A percentile compares a stretch with the other conserved stretches of the same genome.
Conservation (phyloP, 2,797 vertebrate species). For the Gymnocypris eckloni region DNA sequence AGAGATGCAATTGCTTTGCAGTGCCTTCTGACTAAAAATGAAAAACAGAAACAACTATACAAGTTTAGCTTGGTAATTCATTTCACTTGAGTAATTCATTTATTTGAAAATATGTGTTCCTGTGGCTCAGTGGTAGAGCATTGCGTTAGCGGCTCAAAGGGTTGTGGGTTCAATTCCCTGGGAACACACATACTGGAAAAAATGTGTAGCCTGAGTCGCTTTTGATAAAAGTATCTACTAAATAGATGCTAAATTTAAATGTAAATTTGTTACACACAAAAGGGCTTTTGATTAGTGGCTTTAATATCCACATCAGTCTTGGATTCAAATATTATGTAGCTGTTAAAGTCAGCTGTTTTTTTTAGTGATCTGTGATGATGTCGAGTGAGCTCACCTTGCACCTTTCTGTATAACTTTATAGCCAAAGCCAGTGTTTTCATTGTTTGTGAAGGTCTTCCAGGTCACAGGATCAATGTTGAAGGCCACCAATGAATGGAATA, state of each 20-base stretch:
- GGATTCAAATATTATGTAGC: not conserved
- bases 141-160: no score
- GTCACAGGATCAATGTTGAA: constrained; percentile 47
- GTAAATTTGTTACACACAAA: not conserved
- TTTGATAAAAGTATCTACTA: no score
- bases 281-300: not conserved
- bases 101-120: no score
- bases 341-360: not conserved
- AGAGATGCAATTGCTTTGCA: not conserved
- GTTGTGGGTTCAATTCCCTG: no score
- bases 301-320: not conserved
- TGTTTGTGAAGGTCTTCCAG: constrained; percentile 63
- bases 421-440: constrained; percentile 67
- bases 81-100: not conserved
- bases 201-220: no score
- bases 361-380: not conserved
- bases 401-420: constrained; percentile 74
- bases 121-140: no score
- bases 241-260: no score
- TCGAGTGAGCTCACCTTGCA: constrained; percentile 62
- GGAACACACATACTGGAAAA: no score
- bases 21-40: not conserved
- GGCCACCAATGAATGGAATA: not conserved
- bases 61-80: not conserved
- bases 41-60: not conserved